Percentiles rank a stretch among this genome's conserved stretches.
These are phyloP conservation scores for Echinops telfairi DNA, from an alignment of 2,113 vertebrate genomes.

Conservation along the genomic window DNA sequence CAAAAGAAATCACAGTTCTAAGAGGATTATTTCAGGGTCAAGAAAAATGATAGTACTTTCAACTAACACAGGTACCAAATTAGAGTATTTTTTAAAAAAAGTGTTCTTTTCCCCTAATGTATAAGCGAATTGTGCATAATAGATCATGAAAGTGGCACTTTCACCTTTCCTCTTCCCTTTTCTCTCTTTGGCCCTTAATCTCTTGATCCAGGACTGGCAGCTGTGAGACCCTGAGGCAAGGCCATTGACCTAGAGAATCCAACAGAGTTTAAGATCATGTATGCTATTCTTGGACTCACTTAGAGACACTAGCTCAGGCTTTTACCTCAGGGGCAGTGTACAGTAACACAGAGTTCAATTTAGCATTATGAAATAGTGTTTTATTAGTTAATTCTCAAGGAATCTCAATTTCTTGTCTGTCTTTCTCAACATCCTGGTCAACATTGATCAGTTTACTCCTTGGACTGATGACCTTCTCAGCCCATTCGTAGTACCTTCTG, in stretches of 20 bases:
- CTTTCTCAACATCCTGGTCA: background rate
- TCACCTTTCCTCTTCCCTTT: background rate
- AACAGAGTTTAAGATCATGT: background rate
- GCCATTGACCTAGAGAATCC: constrained; percentile 3
- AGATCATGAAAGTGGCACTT: background rate
- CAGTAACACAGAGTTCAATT: background rate
- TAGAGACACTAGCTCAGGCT: background rate
- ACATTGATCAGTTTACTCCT: background rate
- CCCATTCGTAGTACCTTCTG: background rate
- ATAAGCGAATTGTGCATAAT: background rate
- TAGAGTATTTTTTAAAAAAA: background rate
- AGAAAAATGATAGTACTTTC: background rate
- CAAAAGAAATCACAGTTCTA: background rate
- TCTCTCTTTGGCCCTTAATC: constrained; percentile 38
- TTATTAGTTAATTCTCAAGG: background rate
- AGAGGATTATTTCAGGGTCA: background rate
- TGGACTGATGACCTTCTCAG: background rate
- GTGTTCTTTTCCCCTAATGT: background rate
- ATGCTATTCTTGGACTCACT: constrained; percentile 40
- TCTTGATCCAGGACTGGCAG: constrained; percentile 52
- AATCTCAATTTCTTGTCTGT: background rate
- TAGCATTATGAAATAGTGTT: background rate
- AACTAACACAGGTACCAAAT: background rate
- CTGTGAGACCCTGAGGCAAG: constrained; percentile 47
- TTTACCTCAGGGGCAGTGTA: background rate